Evolutionary conservation across 2,888 invertebrate genomes (phyloP), one percentile per base, ranked within the genome.

Genomic region (Chymomyza amoena): DNA sequence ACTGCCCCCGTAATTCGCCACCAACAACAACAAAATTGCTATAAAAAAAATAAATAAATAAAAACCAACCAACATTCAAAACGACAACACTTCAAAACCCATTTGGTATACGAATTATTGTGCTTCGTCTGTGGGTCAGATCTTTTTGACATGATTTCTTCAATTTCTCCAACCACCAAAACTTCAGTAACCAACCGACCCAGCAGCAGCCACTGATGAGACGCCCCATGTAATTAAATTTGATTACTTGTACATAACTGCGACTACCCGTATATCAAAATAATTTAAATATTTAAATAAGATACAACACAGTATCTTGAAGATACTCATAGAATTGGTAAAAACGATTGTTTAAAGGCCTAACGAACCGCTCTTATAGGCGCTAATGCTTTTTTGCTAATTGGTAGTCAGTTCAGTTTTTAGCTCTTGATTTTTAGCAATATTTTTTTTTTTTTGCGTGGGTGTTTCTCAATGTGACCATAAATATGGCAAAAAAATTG

Each of bases 141-240:
- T 79, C 77, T 64, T 56, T 73, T 72, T 74, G 76, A 81, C 80
- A 81, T 75, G 76, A 83, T 70, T 86, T 79, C 71, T 66, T 73
- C 65, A 66, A 80, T 81, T 84, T 81, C 81, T 62, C 63, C 69
- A 72, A 70, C 45, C 50, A 16, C 20, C 15, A n/a, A n/a, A 52
- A 13, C 25, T 45, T 57, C 15, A 57, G 51, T 71, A 70, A 66
- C 52, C 67, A 51, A 61, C 56, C 64, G 64, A 66, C 66, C 68
- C 68, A 67, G 28, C 20, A n/a, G 61, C 25, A 10, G 70, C 61
- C 71, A 68, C 56, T 59, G 69, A 54, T 4, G 32, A 16, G 20
- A n/a, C 54, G 18, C 20, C 54, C 20, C 54, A 54, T 25, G 57
- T 57, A 57, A 57, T 57, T 57, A 57, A 57, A 25, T 84, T 68